Evolutionary conservation across 2,888 invertebrate genomes (phyloP).

Genomic region (Malachius bipustulatus): DNA sequence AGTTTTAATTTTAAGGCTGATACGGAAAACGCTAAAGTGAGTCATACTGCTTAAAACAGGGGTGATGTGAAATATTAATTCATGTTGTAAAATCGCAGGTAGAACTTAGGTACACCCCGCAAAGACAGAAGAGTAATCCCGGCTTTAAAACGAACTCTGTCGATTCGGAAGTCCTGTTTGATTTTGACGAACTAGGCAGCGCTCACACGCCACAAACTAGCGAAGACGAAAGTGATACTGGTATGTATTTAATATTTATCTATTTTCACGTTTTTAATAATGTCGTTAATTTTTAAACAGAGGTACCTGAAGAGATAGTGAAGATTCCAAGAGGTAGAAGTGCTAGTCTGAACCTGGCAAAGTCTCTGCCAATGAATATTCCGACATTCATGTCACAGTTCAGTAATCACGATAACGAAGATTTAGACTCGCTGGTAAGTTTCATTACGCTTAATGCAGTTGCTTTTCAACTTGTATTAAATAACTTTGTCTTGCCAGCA

Average conservation of each 20-base stretch:
- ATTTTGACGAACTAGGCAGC: constrained; percentile 61
- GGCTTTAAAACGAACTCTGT: constrained; percentile 19
- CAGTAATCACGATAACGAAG: constrained; percentile 30
- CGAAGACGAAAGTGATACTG: constrained; percentile 46
- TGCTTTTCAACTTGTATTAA: too few species aligned
- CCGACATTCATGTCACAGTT: constrained; percentile 42
- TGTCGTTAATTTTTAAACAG: too few species aligned
- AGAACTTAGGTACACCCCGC: constrained; percentile 20
- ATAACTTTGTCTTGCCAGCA: too few species aligned
- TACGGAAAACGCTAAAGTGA: not conserved
- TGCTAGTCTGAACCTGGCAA: constrained; percentile 46
- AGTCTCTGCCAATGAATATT: constrained; percentile 69
- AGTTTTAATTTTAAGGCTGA: not conserved
- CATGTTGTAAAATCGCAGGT: constrained; percentile 5
- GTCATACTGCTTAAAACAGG: not conserved
- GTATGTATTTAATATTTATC: too few species aligned
- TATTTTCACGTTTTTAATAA: too few species aligned
- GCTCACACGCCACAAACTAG: constrained; percentile 35
- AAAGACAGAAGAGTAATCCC: constrained; percentile 25
- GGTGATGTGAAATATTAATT: constrained; percentile 5
- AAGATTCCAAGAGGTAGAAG: constrained; percentile 34
- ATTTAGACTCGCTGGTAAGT: constrained; percentile 34
- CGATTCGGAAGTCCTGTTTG: constrained; percentile 64
- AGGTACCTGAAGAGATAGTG: not conserved
- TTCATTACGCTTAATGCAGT: too few species aligned